A percentile compares a stretch with the other conserved stretches of the same genome.
Conservation (phyloP, 2,888 invertebrate genomes). For the Peribatodes rhomboidaria region DNA sequence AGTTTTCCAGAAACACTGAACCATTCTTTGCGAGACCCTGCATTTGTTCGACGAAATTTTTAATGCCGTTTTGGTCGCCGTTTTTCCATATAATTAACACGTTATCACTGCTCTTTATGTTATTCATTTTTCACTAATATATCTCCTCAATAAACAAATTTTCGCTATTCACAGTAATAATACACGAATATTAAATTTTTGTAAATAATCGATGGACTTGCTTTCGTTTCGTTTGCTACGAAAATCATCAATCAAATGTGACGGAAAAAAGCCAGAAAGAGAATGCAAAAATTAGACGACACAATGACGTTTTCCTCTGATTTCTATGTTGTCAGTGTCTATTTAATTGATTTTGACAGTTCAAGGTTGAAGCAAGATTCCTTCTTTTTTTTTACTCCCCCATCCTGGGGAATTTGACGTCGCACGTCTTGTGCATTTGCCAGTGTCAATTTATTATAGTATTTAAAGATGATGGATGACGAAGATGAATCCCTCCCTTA, state of each 20-base stretch:
- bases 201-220: background rate
- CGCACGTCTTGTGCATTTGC: too few relatives aligned
- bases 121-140: constrained; percentile 60
- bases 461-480: too few relatives aligned
- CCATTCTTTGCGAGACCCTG: constrained; percentile 78
- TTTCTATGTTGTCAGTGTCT: too few relatives aligned
- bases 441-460: too few relatives aligned
- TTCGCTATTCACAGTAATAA: background rate
- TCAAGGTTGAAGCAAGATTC: too few relatives aligned
- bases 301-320: too few relatives aligned
- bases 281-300: too few relatives aligned
- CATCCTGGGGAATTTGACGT: too few relatives aligned
- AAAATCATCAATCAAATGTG: background rate
- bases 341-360: too few relatives aligned
- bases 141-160: background rate
- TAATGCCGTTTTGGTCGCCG: constrained; percentile 77
- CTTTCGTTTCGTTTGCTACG: background rate
- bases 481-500: too few relatives aligned
- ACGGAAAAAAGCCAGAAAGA: too few relatives aligned
- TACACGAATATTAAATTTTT: background rate
- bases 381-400: too few relatives aligned
- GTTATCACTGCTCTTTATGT: constrained; percentile 71
- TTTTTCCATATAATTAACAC: constrained; percentile 87
- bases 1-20: constrained; percentile 86
- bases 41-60: constrained; percentile 82